Conservation (phyloP, 2,888 invertebrate genomes). For the Dasysyrphus albostriatus region DNA sequence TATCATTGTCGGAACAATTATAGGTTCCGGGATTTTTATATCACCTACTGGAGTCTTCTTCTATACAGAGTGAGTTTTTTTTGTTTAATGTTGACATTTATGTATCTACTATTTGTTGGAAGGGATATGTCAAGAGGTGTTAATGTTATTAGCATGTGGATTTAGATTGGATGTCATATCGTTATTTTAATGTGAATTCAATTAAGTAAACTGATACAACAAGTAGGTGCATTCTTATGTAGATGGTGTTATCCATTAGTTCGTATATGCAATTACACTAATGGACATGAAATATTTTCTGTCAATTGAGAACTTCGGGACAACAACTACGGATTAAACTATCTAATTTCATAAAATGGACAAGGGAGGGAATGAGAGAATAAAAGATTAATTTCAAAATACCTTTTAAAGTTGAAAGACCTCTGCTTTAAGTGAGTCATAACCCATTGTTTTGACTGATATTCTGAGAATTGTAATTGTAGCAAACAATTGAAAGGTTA, state of each 20-base stretch:
- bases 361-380: background rate
- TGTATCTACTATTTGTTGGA: background rate
- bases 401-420: background rate
- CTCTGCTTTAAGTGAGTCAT: background rate
- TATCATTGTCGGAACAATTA: slow-evolving; percentile 94
- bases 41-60: slow-evolving; percentile 92
- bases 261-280: slow-evolving; percentile 4
- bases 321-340: background rate
- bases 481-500: background rate
- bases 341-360: background rate
- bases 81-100: background rate
- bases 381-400: background rate
- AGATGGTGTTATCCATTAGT: background rate
- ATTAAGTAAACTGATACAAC: slow-evolving; percentile 23
- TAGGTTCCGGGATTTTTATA: slow-evolving; percentile 97
- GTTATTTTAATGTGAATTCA: background rate
- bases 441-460: background rate
- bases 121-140: background rate
- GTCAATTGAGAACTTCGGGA: background rate
- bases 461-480: background rate
- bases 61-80: slow-evolving; percentile 86
- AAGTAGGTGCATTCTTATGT: background rate
- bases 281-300: background rate
- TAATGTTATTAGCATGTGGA: slow-evolving; percentile 8
- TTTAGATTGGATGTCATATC: background rate